A percentile compares a stretch with the other conserved stretches of the same genome.
phyloP scores from a whole-genome alignment of 2,113 vertebrate genomes.

The Sterna hirundo region DNA sequence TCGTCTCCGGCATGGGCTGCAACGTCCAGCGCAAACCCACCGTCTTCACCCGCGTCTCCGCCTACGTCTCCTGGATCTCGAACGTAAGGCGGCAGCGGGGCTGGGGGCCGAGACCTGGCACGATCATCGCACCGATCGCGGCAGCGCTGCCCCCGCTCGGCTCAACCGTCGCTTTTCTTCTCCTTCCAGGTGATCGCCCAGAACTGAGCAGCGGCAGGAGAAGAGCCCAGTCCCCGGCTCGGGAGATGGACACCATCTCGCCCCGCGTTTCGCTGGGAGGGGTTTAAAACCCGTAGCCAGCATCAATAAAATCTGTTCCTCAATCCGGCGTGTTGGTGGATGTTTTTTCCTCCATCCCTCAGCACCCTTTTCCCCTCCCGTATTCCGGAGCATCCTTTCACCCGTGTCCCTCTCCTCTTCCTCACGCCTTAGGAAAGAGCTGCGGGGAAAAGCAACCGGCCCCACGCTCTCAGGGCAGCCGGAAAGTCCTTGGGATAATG shows the following conservation, averaged over 20 bases:
- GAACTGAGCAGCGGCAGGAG: slow-evolving; percentile 16
- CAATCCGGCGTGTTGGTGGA: fast-evolving
- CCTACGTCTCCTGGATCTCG: slow-evolving; percentile 86
- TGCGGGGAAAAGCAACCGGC: fast-evolving
- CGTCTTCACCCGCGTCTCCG: slow-evolving; percentile 89
- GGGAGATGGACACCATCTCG: fast-evolving
- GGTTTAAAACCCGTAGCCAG: fast-evolving
- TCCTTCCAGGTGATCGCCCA: slow-evolving; percentile 36
- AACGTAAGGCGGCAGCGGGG: slow-evolving; percentile 60
- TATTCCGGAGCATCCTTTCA: not conserved
- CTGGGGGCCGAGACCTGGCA: not conserved
- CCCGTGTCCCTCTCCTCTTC: not conserved
- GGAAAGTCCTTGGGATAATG: fast-evolving
- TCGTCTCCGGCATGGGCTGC: slow-evolving; percentile 83
- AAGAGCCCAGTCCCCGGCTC: fast-evolving
- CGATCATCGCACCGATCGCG: fast-evolving
- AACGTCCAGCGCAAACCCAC: slow-evolving; percentile 83
- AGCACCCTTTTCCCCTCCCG: fast-evolving
- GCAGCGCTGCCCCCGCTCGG: fast-evolving
- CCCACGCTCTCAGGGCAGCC: fast-evolving
- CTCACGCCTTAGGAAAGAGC: not conserved
- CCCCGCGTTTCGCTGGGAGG: fast-evolving
- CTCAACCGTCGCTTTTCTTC: not conserved
- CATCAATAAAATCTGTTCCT: not conserved
- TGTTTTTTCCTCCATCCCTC: not conserved